Base-by-base conservation (phyloP, 1,140 invertebrate genomes). In the Tetranychus cinnabarinus region DNA sequence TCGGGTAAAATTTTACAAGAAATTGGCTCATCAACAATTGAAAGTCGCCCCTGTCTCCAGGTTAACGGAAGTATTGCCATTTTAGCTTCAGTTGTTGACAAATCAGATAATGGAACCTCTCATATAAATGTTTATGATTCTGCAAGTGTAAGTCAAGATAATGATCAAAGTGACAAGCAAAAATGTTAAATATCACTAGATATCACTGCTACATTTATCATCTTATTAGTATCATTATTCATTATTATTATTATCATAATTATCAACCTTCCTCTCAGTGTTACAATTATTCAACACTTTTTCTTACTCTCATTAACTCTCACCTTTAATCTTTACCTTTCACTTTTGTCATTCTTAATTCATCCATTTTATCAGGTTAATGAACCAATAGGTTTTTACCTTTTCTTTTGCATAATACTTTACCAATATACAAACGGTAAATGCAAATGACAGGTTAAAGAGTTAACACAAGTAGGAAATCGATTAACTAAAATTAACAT, bases 21-120 rank as follows among this genome's bases (percentile, higher is more conserved):
- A 46, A 59, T 59, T 45, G 45, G 45, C 31, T n/a, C 42, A 5
- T 5, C 15, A 13, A 36, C 36, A 33, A 59, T 59, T 46, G 58
- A 59, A 31, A 46, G 37, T 59, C 23, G 46, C 31, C 58, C 58
- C n/a, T 59, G 58, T 46, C 13, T 59, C 15, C 58, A 59, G 36
- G 58, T 59, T 15, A 59, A 59, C 36, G 42, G 58, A n/a, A 48
- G 58, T 46, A 59, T 59, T 7, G 37, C 39, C 37, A 59, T 48
- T 31, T n/a, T 59, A 23, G 58, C 42, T 8, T 35, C 39, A 46
- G 58, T 59, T 47, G 36, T 47, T 47, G 42, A 59, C 13, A 46
- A 48, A 47, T 35, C 33, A 13, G 42, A 48, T 31, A 33, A 33
- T 15, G 42, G 39, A 8, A 59, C 37, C 7, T 59, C 46, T 46